Evolutionary conservation across 30 jellyfish, hydroid and myxozoan genomes (phyloP), one percentile per base, ranked within the genome.

Genomic region (Pseudorhiza aurosa): DNA sequence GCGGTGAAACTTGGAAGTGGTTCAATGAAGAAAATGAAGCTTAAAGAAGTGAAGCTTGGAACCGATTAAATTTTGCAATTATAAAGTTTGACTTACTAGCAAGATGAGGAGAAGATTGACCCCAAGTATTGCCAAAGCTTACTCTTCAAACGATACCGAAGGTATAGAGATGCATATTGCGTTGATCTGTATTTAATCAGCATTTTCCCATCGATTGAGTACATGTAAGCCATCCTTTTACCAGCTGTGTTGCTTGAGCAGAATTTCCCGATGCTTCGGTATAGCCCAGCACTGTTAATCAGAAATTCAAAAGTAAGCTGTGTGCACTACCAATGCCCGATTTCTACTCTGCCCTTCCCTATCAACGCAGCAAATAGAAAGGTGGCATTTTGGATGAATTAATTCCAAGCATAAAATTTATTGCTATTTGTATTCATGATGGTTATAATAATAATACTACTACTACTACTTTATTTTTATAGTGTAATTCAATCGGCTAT

Each of bases 21-120:
- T n/a, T n/a, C n/a, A n/a, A n/a, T n/a, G n/a, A n/a, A n/a, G n/a
- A n/a, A n/a, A n/a, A n/a, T n/a, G n/a, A n/a, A n/a, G n/a, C n/a
- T n/a, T n/a, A n/a, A n/a, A n/a, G n/a, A n/a, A 56, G 24, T 15
- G 2, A 15, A 15, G 29, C 44, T 30, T 35, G 18, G 70, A 8
- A 17, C 36, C 29, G 70, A 4, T 3, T 17, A 25, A 19, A 17
- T 17, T 11, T 4, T 22, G 35, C 36, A 26, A 22, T 24, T 2
- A 10, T 10, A n/a, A n/a, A n/a, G n/a, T n/a, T n/a, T n/a, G n/a
- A 75, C 88, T 56, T 56, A 58, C 88, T 51, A 57, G 88, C 68
- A 75, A 35, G 1, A 36, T 1, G 78, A 11, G 43, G 55, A 11
- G 30, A 7, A 21, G 8, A 1, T n/a, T 9, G 49, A 11, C 29